A percentile compares a stretch with the other conserved stretches of the same genome.
Evolutionary conservation across 2,113 vertebrate species (phyloP).

Genomic region (Chaenocephalus aceratus): DNA sequence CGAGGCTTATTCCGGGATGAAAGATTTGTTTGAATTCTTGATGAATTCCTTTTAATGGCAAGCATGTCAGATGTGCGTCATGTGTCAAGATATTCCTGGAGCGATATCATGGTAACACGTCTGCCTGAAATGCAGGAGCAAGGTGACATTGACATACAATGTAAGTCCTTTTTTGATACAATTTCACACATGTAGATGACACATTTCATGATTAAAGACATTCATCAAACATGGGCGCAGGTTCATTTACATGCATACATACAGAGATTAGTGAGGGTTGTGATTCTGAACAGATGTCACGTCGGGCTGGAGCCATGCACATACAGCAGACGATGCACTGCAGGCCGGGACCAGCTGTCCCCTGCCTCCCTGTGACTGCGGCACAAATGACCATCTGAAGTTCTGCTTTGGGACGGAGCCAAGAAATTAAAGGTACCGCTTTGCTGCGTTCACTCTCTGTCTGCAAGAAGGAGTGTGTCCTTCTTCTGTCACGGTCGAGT

Average conservation of each 20-base stretch:
- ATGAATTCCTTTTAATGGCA: slow-evolving; percentile 31
- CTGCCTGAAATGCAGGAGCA: not conserved
- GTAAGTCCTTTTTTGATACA: not conserved
- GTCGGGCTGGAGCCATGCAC: not conserved
- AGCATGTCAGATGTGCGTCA: slow-evolving; percentile 10
- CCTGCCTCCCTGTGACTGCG: slow-evolving; percentile 6
- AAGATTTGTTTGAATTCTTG: slow-evolving; percentile 35
- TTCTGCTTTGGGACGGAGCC: not conserved
- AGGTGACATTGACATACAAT: not conserved
- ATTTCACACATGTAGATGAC: slow-evolving; percentile 8
- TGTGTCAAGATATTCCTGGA: not conserved
- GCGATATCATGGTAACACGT: slow-evolving; percentile 10
- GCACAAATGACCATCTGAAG: slow-evolving; percentile 14
- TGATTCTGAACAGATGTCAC: slow-evolving; percentile 39
- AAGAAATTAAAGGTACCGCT: not conserved
- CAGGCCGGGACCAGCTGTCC: slow-evolving; percentile 35
- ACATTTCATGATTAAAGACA: slow-evolving; percentile 2
- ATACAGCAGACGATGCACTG: not conserved
- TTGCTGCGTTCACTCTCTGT: not conserved
- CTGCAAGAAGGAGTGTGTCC: not conserved
- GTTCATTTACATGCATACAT: not conserved
- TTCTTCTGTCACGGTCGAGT: too few relatives aligned
- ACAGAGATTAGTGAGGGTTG: not conserved
- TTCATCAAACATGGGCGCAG: slow-evolving; percentile 9
- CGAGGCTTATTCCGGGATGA: slow-evolving; percentile 37